Conservation (phyloP, 2,888 invertebrate species). For the Philhelius pedissequus region DNA sequence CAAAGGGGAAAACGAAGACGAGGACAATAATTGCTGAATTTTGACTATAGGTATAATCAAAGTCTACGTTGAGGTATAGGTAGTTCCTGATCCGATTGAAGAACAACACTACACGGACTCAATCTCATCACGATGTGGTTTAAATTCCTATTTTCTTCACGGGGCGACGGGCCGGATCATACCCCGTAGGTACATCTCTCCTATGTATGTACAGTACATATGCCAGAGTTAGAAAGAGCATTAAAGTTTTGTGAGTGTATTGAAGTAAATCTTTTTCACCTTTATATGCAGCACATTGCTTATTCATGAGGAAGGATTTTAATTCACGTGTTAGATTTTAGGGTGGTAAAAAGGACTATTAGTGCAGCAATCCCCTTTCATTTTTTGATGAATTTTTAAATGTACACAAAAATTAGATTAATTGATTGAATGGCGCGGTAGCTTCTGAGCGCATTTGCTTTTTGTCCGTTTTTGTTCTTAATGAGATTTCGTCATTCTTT, state of each 20-base stretch:
- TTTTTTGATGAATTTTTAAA: constrained; percentile 30
- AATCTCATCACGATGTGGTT: constrained; percentile 58
- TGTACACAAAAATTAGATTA: constrained; percentile 64
- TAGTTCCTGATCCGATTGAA: constrained; percentile 40
- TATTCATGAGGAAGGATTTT: constrained; percentile 25
- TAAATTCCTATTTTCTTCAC: constrained; percentile 32
- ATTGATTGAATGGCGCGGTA: constrained; percentile 64
- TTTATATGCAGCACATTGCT: constrained; percentile 39
- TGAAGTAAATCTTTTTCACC: constrained; percentile 44
- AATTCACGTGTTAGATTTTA: constrained; percentile 14
- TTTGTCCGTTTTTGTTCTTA: constrained; percentile 27
- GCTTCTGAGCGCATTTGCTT: constrained; percentile 28
- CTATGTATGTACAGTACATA: too few relatives aligned
- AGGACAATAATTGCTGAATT: constrained; percentile 13
- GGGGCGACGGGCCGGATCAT: background rate
- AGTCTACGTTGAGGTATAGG: constrained; percentile 55
- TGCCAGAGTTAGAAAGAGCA: background rate
- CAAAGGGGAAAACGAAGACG: constrained; percentile 22
- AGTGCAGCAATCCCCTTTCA: constrained; percentile 44
- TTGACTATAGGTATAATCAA: constrained; percentile 30
- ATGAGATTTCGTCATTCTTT: constrained; percentile 62
- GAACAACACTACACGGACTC: background rate
- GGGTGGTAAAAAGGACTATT: constrained; percentile 56
- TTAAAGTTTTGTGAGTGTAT: background rate
- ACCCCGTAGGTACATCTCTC: too few relatives aligned